Evolutionary conservation across 2,113 vertebrate species (phyloP), one percentile per base, ranked within the genome.

Genomic region (Seriola quinqueradiata): DNA sequence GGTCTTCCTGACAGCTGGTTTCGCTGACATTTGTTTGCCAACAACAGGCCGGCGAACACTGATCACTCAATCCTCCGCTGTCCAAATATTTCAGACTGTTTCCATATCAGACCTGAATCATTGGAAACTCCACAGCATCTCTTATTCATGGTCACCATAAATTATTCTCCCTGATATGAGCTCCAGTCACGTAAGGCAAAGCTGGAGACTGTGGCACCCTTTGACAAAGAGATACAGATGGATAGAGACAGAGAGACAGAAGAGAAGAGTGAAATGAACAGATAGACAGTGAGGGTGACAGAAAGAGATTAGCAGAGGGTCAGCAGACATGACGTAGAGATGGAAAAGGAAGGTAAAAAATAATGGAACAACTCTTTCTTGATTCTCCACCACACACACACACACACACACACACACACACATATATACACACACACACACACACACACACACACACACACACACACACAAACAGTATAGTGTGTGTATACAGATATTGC

Each of bases 91-190:
- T 92, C 93, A 86, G 79, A 92, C 87, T 92, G 92, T 94, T 93
- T 95, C 86, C 92, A 91, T 93, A 94, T 95, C 92, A 93, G 89
- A 91, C 65, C 79, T 52, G 79, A 93, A 94, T 94, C 92, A 88
- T 89, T 93, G 94, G 91, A 92, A 95, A 92, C 90, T 91, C 89
- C 77, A 89, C 91, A 25, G 67, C 91, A 95, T 95, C 84, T 92
- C 93, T 95, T 95, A 95, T 95, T 95, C 91, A 96, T 94, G 80
- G 42, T 40, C 3, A 52, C 90, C 90, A 94, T 95, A 89, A 96
- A 95, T 95, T 93, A 95, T 95, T 95, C 94, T 95, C 88, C 84
- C 91, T 92, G 88, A 95, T 95, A 95, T 96, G 92, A 95, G 93
- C 92, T 88, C 77, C 91, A 94, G 95, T 95, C 95, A 95, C 93